These are phyloP conservation scores for Camponotus floridanus DNA, from an alignment of 1,140 invertebrate genomes.

Conservation along the genomic window DNA sequence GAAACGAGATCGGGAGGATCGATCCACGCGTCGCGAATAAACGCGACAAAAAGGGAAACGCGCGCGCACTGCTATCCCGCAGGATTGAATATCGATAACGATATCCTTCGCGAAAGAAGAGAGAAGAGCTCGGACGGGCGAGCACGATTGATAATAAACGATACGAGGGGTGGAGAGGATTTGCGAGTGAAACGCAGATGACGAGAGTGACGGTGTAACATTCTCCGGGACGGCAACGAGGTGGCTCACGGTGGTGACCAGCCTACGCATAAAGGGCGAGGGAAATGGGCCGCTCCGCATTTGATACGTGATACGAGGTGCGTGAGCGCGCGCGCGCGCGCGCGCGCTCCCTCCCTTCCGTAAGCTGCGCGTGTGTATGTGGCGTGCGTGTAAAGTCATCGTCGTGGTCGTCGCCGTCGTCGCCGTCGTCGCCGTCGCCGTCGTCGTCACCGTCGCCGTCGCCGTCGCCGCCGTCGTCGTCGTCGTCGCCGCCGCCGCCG, in stretches of 20 bases:
- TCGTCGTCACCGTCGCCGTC: no score
- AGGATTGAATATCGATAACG: neutral
- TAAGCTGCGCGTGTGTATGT: constrained; percentile 66
- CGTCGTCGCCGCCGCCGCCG: no score
- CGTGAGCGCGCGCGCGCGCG: constrained; percentile 75
- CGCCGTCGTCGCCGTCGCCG: neutral
- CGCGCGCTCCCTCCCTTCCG: constrained; percentile 40
- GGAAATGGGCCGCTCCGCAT: constrained; percentile 75
- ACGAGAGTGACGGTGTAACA: neutral
- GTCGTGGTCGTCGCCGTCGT: neutral
- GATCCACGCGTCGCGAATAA: neutral
- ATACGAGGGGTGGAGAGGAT: neutral
- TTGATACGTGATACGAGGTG: constrained; percentile 76
- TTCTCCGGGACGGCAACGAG: constrained; percentile 16
- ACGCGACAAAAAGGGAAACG: neutral
- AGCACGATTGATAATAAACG: neutral
- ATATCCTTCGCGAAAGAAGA: neutral
- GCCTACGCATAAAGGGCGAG: constrained; percentile 70
- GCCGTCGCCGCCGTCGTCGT: no score
- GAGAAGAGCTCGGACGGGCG: neutral
- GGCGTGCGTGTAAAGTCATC: constrained; percentile 64
- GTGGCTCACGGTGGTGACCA: constrained; percentile 57
- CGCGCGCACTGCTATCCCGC: neutral
- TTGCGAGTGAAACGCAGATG: neutral
- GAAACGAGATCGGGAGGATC: neutral